Evolutionary conservation across 2,113 vertebrate genomes (phyloP).

Genomic region (Camelus bactrianus): DNA sequence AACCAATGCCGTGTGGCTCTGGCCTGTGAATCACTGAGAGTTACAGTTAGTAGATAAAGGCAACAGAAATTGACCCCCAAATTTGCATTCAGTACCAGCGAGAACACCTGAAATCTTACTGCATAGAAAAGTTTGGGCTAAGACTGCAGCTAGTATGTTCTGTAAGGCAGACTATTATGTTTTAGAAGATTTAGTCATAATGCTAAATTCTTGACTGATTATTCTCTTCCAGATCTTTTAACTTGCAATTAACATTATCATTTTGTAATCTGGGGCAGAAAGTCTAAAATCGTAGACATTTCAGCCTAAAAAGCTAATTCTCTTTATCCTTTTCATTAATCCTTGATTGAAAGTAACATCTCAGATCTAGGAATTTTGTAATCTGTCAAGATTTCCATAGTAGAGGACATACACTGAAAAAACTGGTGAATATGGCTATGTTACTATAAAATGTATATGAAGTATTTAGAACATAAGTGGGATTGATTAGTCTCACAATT

Average conservation of each 20-base stretch:
- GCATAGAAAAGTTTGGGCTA: neutral
- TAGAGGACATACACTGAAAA: neutral
- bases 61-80: neutral
- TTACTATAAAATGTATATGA: neutral
- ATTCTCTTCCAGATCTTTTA: neutral
- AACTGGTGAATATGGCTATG: neutral
- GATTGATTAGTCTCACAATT: neutral
- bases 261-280: neutral
- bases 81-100: neutral
- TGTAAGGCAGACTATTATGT: neutral
- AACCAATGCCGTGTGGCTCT: neutral
- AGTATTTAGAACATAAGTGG: neutral
- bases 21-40: neutral
- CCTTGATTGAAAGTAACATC: neutral
- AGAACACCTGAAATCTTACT: neutral
- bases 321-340: neutral
- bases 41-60: neutral
- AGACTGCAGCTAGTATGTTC: neutral
- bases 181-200: neutral
- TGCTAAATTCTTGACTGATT: neutral
- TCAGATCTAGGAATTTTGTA: neutral
- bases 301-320: conserved; percentile 32
- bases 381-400: neutral
- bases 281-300: neutral
- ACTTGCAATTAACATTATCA: neutral